Conservation (phyloP, 1,140 invertebrate species). For the Bemisia tabaci region DNA sequence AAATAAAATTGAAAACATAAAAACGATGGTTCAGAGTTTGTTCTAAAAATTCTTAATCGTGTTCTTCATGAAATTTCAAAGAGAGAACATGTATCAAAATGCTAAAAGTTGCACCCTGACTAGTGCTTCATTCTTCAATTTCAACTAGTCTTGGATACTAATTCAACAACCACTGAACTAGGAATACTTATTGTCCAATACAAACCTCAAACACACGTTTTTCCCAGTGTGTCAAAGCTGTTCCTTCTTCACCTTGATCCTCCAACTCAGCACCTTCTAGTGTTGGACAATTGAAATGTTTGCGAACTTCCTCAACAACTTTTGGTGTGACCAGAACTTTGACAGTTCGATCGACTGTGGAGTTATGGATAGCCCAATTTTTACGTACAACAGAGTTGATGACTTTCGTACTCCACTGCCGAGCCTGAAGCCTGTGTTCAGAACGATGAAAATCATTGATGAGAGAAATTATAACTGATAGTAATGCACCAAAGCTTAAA, state of each 20-base stretch:
- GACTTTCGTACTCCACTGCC: constrained; percentile 85
- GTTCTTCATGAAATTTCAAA: too few species aligned
- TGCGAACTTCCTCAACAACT: constrained; percentile 68
- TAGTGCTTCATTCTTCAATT: too few species aligned
- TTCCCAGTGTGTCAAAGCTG: constrained; percentile 95
- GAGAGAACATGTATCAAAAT: too few species aligned
- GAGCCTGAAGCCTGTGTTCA: constrained; percentile 57
- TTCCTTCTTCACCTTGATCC: constrained; percentile 95
- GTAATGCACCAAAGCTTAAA: too few species aligned
- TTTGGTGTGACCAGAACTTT: constrained; percentile 86
- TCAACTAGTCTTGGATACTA: too few species aligned
- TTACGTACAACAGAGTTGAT: constrained; percentile 62
- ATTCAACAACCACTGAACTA: too few species aligned
- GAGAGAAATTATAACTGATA: too few species aligned
- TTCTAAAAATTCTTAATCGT: too few species aligned
- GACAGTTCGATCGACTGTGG: constrained; percentile 55
- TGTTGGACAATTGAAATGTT: constrained; percentile 78
- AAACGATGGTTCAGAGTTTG: too few species aligned
- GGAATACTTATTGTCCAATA: too few species aligned
- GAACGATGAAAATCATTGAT: constrained; percentile 9
- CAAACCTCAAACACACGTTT: constrained; percentile 95
- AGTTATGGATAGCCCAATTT: constrained; percentile 73
- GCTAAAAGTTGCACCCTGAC: too few species aligned
- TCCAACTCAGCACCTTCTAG: constrained; percentile 95
- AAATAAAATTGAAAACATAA: too few species aligned